A percentile compares a stretch with the other conserved stretches of the same genome.
Evolutionary conservation across 2,113 vertebrate species (phyloP).

Genomic region (Glaucomys volans): DNA sequence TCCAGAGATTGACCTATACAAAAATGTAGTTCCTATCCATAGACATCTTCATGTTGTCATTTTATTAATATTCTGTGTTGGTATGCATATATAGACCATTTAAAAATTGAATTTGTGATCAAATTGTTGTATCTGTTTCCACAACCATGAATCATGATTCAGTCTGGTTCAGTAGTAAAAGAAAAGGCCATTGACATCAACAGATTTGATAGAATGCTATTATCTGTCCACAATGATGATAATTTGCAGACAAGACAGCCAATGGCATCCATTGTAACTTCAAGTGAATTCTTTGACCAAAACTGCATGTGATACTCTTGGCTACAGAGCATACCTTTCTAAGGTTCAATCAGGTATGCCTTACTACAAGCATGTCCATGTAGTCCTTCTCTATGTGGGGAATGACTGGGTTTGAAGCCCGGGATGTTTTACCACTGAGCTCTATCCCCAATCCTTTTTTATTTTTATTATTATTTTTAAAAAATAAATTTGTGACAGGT

Average conservation of each 20-base stretch:
- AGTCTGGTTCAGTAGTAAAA: neutral
- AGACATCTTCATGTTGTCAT: neutral
- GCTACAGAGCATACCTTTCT: neutral
- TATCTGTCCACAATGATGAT: neutral
- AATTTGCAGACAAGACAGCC: neutral
- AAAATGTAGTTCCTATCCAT: too few relatives aligned
- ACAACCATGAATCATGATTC: neutral
- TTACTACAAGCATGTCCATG: rapidly evolving
- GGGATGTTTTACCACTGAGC: too few relatives aligned
- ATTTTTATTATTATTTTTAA: too few relatives aligned
- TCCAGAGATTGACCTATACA: too few relatives aligned
- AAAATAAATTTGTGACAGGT: too few relatives aligned
- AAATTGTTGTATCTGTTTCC: neutral
- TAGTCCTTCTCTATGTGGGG: neutral
- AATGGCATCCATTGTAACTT: neutral
- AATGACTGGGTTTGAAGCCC: too few relatives aligned
- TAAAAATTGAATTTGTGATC: neutral
- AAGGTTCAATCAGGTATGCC: neutral
- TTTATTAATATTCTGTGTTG: neutral
- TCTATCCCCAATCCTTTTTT: too few relatives aligned
- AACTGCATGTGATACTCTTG: neutral
- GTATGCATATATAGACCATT: neutral
- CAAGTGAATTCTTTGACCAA: neutral
- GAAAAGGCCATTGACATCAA: neutral
- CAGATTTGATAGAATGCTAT: neutral